phyloP scores from a whole-genome alignment of 2,113 vertebrate species.

The Herpailurus yagouaroundi region DNA sequence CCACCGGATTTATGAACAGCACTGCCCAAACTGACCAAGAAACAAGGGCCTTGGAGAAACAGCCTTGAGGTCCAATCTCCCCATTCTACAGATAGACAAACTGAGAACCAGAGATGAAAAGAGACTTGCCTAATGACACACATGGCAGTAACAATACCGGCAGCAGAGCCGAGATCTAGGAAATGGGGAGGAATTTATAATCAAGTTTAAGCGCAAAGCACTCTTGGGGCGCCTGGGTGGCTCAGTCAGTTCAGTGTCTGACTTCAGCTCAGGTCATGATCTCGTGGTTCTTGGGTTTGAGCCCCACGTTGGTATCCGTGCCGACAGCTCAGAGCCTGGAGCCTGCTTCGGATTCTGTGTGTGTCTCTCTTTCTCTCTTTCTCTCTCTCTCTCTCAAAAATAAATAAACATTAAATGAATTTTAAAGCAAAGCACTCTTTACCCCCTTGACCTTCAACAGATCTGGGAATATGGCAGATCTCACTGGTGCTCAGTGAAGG shows the following conservation, averaged over 20 bases:
- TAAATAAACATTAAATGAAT: no score
- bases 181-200: background rate
- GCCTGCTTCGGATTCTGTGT: no score
- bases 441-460: background rate
- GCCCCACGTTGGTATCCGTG: no score
- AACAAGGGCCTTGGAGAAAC: background rate
- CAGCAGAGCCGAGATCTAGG: background rate
- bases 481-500: background rate
- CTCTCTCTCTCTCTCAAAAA: no score
- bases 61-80: background rate
- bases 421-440: background rate
- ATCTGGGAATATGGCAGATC: background rate
- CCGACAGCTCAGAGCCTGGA: no score
- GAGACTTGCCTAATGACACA: background rate
- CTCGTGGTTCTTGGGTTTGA: no score
- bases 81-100: background rate
- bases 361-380: no score
- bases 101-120: background rate
- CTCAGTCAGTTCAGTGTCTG: no score
- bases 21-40: background rate
- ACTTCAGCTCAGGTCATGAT: no score
- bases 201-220: constrained; percentile 6
- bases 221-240: background rate
- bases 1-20: background rate
- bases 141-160: background rate